phyloP scores from a whole-genome alignment of 1,140 invertebrate genomes.

The Calephelis virginiensis region DNA sequence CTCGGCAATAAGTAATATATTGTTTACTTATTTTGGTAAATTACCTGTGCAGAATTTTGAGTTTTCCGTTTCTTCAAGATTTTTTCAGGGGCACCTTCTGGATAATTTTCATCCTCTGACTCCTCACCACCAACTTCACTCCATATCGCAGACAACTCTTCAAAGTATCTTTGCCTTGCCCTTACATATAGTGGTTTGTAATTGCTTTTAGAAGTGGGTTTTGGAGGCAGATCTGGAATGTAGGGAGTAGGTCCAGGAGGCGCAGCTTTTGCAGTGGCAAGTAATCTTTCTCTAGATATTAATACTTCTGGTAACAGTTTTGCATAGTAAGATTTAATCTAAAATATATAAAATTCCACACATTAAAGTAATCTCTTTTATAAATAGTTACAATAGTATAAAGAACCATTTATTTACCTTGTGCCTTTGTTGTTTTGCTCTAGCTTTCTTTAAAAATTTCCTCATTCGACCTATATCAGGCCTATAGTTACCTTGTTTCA shows the following conservation, averaged over 20 bases:
- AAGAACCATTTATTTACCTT: conserved; percentile 48
- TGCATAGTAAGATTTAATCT: conserved; percentile 71
- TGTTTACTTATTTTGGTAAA: neutral
- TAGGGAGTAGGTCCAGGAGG: conserved; percentile 58
- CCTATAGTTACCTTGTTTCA: conserved; percentile 84
- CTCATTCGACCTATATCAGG: conserved; percentile 81
- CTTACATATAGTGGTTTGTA: conserved; percentile 62
- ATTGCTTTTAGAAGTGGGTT: conserved; percentile 52
- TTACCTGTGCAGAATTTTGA: conserved; percentile 45
- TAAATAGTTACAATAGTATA: conserved; percentile 6
- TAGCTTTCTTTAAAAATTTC: conserved; percentile 68
- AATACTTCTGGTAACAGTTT: conserved; percentile 67
- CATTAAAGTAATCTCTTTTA: neutral
- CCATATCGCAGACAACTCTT: conserved; percentile 76
- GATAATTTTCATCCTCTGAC: conserved; percentile 85
- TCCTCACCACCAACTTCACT: conserved; percentile 83
- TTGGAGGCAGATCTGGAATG: conserved; percentile 51
- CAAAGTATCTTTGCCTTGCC: conserved; percentile 75
- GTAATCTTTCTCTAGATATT: conserved; percentile 59
- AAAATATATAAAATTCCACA: conserved; percentile 31
- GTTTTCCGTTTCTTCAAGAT: conserved; percentile 53
- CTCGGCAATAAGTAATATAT: too few species aligned
- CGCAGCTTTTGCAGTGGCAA: conserved; percentile 54
- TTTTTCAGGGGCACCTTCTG: conserved; percentile 78
- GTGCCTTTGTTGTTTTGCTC: conserved; percentile 64